Evolutionary conservation across 2,113 vertebrate species (phyloP), one percentile per base, ranked within the genome.

Genomic region (Columbina picui): DNA sequence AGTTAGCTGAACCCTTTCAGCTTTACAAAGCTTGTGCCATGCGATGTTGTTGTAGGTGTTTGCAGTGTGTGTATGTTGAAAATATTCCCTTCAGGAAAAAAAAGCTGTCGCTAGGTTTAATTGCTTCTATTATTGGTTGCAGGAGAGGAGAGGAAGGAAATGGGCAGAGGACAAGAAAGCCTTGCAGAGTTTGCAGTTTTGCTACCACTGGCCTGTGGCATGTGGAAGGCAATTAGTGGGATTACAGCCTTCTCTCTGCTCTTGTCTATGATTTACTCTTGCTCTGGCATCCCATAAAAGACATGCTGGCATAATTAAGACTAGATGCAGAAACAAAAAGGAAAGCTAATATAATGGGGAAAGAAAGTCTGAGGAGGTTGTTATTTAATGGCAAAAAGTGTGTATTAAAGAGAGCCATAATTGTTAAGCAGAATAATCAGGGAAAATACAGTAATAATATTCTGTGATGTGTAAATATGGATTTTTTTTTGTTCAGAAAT

Each of bases 141-240:
- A 63, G 38, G 64, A 93, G 52, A 41, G 43, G 32, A 64, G 56
- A 68, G 67, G 65, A 94, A 68, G 77, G 77, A 89, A 75, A 32
- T 49, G 43, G 56, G 22, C 38, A 11, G 34, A 52, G 69, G 89
- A 64, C 26, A 85, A 76, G 69, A n/a, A 81, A 53, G 84, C 69
- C 47, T 84, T 78, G 78, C 59, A 65, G n/a, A 82, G 36, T 17
- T 36, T 73, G 59, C 25, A 41, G 36, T 36, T 94, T 50, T 57
- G 56, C 73, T 92, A 70, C 69, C 12, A 4, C 36, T 87, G 70
- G 65, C n/a, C 41, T 49, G 36, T 91, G 77, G 69, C 52, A 13
- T 52, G 36, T 61, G 43, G 39, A 65, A 83, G 45, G 78, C 89
- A 90, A 55, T 94, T 95, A 94, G 67, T 91, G 67, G 80, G 47